Percentiles rank a stretch among this genome's conserved stretches.
Evolutionary conservation across 1,140 invertebrate genomes (phyloP).

Genomic region (Drosophila punjabiensis): DNA sequence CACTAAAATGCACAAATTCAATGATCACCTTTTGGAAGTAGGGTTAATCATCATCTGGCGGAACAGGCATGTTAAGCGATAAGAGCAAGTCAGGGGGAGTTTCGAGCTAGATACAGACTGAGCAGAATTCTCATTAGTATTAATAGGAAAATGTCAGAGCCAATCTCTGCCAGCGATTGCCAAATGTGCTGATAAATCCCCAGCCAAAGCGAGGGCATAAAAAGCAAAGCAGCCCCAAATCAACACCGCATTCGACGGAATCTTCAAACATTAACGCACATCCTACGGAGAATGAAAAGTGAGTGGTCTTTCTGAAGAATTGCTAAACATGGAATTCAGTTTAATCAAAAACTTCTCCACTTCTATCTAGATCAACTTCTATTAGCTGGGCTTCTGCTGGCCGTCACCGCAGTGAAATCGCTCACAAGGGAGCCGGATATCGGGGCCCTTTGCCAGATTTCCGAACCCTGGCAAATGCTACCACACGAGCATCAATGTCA

Average conservation of each 20-base stretch:
- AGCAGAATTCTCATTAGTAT: conserved; percentile 47
- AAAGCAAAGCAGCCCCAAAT: conserved; percentile 14
- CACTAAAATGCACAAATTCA: conserved; percentile 1
- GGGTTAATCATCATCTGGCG: conserved; percentile 29
- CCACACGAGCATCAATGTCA: conserved; percentile 46
- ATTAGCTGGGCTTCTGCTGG: conserved; percentile 14
- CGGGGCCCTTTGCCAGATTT: conserved; percentile 12
- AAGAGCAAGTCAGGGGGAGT: conserved; percentile 22
- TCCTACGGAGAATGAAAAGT: conserved; percentile 27
- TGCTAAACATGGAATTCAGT: neutral
- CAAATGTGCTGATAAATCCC: conserved; percentile 46
- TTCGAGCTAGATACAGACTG: conserved; percentile 26
- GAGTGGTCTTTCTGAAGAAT: neutral
- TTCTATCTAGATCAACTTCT: neutral
- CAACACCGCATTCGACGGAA: conserved; percentile 39
- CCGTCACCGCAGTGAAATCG: neutral
- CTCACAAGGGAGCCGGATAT: neutral
- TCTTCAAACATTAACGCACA: neutral
- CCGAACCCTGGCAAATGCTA: conserved; percentile 36
- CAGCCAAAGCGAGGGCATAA: conserved; percentile 33
- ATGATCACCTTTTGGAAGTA: conserved; percentile 23
- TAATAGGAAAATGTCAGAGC: conserved; percentile 35
- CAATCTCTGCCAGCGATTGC: conserved; percentile 46
- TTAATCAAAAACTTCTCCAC: neutral
- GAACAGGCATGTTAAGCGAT: conserved; percentile 26